Conservation (phyloP, 2,888 invertebrate genomes). For the Apamea anceps region DNA sequence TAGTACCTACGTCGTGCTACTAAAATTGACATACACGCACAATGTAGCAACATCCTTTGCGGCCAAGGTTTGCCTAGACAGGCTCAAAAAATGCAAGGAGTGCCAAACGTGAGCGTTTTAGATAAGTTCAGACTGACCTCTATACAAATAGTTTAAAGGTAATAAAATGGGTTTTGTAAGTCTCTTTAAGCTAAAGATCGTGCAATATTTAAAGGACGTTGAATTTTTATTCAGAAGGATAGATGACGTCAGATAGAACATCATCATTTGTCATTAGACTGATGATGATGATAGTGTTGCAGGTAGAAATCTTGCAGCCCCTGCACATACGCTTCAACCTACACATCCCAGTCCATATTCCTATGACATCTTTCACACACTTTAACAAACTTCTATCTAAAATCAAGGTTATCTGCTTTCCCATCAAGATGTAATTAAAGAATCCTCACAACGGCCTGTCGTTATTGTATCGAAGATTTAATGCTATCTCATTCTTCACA, state of each 20-base stretch:
- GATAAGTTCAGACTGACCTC: slow-evolving; percentile 59
- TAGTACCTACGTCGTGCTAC: slow-evolving; percentile 4
- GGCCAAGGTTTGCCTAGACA: slow-evolving; percentile 58
- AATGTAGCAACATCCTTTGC: slow-evolving; percentile 62
- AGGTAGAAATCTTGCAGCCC: background rate
- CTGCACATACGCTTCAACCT: background rate
- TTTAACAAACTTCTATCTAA: slow-evolving; percentile 7
- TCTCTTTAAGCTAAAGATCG: background rate
- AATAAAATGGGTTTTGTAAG: slow-evolving; percentile 24
- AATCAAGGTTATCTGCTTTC: slow-evolving; percentile 34
- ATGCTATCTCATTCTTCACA: slow-evolving; percentile 51
- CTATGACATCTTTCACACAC: slow-evolving; percentile 31
- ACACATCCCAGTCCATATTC: background rate
- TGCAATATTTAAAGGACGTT: background rate
- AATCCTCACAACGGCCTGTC: slow-evolving; percentile 12
- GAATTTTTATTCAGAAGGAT: background rate
- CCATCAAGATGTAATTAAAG: slow-evolving; percentile 26
- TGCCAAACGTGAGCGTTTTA: slow-evolving; percentile 60
- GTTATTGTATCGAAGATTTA: slow-evolving; percentile 45
- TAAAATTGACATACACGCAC: slow-evolving; percentile 48
- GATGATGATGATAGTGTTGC: background rate
- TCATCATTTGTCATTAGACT: background rate
- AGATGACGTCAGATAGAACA: background rate
- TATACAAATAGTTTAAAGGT: slow-evolving; percentile 18
- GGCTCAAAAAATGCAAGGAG: slow-evolving; percentile 49